Conservation (phyloP, 2,888 invertebrate genomes). For the Drosophila atripex region DNA sequence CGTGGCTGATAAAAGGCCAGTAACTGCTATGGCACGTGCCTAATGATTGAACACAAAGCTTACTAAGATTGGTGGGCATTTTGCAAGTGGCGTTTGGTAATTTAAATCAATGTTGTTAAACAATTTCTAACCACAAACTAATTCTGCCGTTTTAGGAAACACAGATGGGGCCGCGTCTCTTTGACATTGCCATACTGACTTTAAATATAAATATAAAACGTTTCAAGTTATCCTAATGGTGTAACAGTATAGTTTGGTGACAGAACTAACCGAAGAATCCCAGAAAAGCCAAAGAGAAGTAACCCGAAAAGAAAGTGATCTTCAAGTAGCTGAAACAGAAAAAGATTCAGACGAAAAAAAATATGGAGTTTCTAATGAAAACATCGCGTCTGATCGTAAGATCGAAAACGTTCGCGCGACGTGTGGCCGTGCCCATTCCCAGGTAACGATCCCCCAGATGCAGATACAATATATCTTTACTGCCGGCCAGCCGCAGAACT, state of each 20-base stretch:
- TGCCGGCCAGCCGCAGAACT: constrained; percentile 29
- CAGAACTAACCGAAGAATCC: constrained; percentile 23
- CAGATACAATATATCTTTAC: constrained; percentile 16
- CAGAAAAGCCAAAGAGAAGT: constrained; percentile 14
- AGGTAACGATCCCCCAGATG: constrained; percentile 76
- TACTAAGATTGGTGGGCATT: constrained; percentile 14
- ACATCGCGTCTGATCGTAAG: constrained; percentile 82
- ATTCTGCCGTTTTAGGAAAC: constrained; percentile 78
- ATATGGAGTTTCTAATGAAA: constrained; percentile 83
- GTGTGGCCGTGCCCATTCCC: constrained; percentile 83
- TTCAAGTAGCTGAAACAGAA: constrained; percentile 14
- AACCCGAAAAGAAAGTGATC: constrained; percentile 26
- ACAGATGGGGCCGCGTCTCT: constrained; percentile 80
- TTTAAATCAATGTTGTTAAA: constrained; percentile 12
- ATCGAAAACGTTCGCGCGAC: constrained; percentile 82
- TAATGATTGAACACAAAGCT: constrained; percentile 11
- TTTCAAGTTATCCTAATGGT: constrained; percentile 57
- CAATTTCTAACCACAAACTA: constrained; percentile 35
- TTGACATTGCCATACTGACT: constrained; percentile 82
- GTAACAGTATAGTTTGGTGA: constrained; percentile 17
- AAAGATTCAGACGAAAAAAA: constrained; percentile 51
- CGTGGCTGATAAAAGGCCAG: constrained; percentile 10
- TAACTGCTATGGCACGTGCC: constrained; percentile 47
- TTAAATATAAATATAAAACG: constrained; percentile 80
- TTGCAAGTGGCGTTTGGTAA: constrained; percentile 58